These are phyloP conservation scores for Orthosia incerta DNA, from an alignment of 2,888 invertebrate genomes.

Conservation along the genomic window DNA sequence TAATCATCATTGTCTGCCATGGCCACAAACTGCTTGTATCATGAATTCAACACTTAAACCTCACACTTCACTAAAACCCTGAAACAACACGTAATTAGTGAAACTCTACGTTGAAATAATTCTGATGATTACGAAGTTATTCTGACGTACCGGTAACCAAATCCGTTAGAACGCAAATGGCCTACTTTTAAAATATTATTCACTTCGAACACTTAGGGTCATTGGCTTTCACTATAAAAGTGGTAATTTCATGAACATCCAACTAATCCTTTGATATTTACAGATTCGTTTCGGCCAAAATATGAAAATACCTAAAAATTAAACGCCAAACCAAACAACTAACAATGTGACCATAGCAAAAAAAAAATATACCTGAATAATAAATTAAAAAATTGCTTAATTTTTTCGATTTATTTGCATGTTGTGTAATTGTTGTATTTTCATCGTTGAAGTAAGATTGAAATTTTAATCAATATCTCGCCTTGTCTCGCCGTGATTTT, in stretches of 20 bases:
- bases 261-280: conserved; percentile 79
- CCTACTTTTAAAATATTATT: conserved; percentile 84
- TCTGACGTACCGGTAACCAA: conserved; percentile 90
- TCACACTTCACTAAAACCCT: conserved; percentile 74
- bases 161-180: conserved; percentile 77
- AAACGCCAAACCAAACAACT: conserved; percentile 71
- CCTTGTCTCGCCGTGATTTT: neutral
- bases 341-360: conserved; percentile 57
- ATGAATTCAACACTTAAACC: conserved; percentile 75
- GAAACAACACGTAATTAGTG: conserved; percentile 68
- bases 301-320: conserved; percentile 64
- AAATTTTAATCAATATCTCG: neutral
- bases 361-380: conserved; percentile 7
- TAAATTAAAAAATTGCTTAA: neutral
- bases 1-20: conserved; percentile 90
- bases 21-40: conserved; percentile 77
- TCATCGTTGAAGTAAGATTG: neutral
- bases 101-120: conserved; percentile 56
- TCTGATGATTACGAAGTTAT: conserved; percentile 72
- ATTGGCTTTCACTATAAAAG: conserved; percentile 68
- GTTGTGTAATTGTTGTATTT: neutral
- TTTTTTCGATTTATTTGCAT: neutral
- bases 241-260: conserved; percentile 72
- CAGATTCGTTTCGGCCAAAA: conserved; percentile 79
- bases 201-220: conserved; percentile 67